These are phyloP conservation scores for Luscinia megarhynchos DNA, from an alignment of 2,797 vertebrate species.

Conservation along the genomic window DNA sequence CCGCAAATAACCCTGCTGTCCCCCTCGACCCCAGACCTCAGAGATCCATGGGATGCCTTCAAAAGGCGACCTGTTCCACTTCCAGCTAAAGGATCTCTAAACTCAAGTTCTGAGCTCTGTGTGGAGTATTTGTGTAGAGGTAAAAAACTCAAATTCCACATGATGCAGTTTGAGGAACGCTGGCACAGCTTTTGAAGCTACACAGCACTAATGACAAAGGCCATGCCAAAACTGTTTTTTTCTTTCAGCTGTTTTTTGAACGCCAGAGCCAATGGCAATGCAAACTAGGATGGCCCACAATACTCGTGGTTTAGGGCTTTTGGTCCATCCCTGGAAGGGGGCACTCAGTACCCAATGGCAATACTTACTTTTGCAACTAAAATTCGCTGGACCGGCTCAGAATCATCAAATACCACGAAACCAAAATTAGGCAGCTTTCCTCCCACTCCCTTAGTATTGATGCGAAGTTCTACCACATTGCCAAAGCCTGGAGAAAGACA, in stretches of 20 bases:
- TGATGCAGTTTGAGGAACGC: fast-evolving
- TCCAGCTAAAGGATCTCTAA: neutral
- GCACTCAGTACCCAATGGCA: neutral
- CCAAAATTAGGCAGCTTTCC: slow-evolving; percentile 98
- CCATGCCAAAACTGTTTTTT: neutral
- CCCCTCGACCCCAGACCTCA: neutral
- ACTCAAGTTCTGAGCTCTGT: neutral
- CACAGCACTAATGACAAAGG: fast-evolving
- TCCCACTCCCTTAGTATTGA: slow-evolving; percentile 96
- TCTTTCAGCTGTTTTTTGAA: neutral
- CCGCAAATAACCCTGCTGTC: neutral
- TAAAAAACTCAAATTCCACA: no score
- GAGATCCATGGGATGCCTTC: fast-evolving
- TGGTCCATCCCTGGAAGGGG: neutral
- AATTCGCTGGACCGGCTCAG: slow-evolving; percentile 95
- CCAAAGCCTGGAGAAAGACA: slow-evolving; percentile 86
- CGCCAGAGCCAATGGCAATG: neutral
- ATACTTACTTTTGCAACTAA: slow-evolving; percentile 93
- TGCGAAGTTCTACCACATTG: slow-evolving; percentile 95
- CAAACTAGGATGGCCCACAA: neutral
- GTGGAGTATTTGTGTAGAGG: neutral
- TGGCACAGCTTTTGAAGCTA: neutral
- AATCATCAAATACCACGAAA: slow-evolving; percentile 97
- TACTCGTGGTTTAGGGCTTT: neutral
- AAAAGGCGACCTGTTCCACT: neutral